Base-by-base conservation (phyloP, 2,113 vertebrate species). In the Corynorhinus townsendii region DNA sequence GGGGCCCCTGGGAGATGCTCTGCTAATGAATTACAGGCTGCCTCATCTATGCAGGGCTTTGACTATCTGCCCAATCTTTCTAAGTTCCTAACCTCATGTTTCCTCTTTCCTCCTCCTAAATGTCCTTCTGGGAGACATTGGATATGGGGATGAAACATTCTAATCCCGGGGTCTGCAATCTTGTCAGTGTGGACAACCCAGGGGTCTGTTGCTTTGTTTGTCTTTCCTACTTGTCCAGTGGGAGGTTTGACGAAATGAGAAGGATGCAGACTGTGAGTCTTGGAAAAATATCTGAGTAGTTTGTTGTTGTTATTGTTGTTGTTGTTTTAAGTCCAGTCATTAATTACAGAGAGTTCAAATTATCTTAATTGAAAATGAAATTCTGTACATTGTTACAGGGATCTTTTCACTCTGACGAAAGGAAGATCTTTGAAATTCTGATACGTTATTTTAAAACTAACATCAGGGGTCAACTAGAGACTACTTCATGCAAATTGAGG, bases 71-170 rank as follows among this genome's bases (percentile, higher is more conserved):
- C 97, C 97, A 97, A 98, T 98, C 98, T 98, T 96, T 75, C 96
- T 64, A 97, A 98, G 97, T 98, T 98, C 98, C 97, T 98, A 98
- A 98, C 98, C 96, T 98, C 97, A 95, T 97, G 82, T 97, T 99
- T 99, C 98, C 98, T 98, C 96, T 94, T 96, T 96, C 96, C 97
- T 98, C 97, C 97, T 97, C 52, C 97, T 98, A 94, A 96, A 97
- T 3, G 40, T 98, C 98, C 98, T 98, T 98, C 96, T 97, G 98
- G 98, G 98, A 98, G 98, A 98, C 95, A 98, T 43, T 98, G 98
- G 98, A 98, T 98, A 97, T 79, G 0, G 24, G 97, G 97, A 98
- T 98, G 97, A 98, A 97, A 97, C 94, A 85, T 97, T 97, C 96
- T 97, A 98, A 98, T 98, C 96, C 93, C 76, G 56, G 47, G 20